Conservation (phyloP, 2,113 vertebrate species). For the Coracopsis vasa region DNA sequence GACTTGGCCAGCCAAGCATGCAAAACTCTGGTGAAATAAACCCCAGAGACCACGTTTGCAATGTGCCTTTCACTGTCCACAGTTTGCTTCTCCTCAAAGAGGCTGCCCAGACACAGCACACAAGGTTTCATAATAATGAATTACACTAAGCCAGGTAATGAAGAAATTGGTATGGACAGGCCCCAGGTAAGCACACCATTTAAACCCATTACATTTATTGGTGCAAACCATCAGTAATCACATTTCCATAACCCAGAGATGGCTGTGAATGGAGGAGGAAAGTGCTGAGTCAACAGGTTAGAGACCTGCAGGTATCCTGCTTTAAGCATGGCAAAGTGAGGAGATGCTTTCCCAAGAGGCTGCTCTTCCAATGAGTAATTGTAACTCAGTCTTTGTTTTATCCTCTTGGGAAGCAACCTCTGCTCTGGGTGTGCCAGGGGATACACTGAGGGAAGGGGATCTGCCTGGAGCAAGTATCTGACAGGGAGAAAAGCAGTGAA, state of each 20-base stretch:
- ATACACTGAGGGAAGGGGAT: background rate
- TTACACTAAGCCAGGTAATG: background rate
- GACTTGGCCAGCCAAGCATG: background rate
- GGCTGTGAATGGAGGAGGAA: background rate
- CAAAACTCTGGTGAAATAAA: slow-evolving; percentile 29
- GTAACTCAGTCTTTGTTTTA: background rate
- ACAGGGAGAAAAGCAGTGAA: background rate
- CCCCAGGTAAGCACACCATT: background rate
- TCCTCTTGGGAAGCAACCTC: background rate
- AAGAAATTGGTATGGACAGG: background rate
- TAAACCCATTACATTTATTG: background rate
- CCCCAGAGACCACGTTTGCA: background rate
- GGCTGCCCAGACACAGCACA: background rate
- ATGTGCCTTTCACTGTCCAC: background rate
- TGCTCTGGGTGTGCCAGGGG: background rate
- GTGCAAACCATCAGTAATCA: slow-evolving; percentile 13
- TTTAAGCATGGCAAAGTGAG: background rate
- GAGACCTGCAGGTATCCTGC: background rate
- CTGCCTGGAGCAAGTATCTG: background rate
- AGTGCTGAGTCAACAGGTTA: background rate
- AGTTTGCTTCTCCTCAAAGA: background rate
- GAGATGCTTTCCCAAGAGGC: background rate
- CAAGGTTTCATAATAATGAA: background rate
- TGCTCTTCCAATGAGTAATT: background rate
- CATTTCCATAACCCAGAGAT: background rate